These are phyloP conservation scores for Melipona beecheii DNA, from an alignment of 2,888 invertebrate species.

Conservation along the genomic window DNA sequence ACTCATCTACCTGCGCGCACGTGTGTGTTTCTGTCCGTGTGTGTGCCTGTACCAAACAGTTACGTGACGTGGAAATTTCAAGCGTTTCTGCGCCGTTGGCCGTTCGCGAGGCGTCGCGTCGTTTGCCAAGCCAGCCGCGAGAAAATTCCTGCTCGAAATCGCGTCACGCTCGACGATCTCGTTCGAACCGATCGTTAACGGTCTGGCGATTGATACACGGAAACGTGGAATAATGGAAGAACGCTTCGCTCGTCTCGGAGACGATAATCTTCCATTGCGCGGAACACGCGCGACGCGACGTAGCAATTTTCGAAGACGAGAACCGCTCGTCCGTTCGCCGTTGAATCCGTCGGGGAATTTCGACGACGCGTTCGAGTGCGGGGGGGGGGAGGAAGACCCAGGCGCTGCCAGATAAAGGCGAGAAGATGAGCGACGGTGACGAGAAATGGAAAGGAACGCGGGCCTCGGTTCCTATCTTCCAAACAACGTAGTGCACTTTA, in stretches of 20 bases:
- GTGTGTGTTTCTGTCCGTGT: not conserved
- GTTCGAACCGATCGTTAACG: conserved; percentile 41
- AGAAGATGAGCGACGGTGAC: conserved; percentile 63
- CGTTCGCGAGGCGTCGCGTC: not conserved
- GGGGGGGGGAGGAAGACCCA: conserved; percentile 4
- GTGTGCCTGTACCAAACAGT: conserved; percentile 9
- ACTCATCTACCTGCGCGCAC: not conserved
- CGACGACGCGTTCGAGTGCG: not conserved
- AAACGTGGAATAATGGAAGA: not conserved
- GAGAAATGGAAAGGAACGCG: conserved; percentile 58
- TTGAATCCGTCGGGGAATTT: conserved; percentile 22
- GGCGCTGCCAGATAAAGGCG: conserved; percentile 29
- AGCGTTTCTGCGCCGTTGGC: not conserved
- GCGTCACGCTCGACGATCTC: conserved; percentile 25
- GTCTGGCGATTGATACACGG: not conserved
- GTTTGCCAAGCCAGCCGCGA: not conserved
- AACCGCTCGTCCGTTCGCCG: conserved; percentile 12
- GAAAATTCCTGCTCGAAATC: conserved; percentile 23
- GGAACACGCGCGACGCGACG: not conserved
- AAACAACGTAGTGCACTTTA: conserved; percentile 82
- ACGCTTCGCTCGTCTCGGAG: not conserved
- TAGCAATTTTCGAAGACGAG: not conserved
- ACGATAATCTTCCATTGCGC: not conserved
- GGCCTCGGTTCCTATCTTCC: conserved; percentile 72
- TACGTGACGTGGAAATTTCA: conserved; percentile 57